A percentile compares a stretch with the other conserved stretches of the same genome.
phyloP scores from a whole-genome alignment of 2,888 invertebrate genomes.

The Drosophila cognata region DNA sequence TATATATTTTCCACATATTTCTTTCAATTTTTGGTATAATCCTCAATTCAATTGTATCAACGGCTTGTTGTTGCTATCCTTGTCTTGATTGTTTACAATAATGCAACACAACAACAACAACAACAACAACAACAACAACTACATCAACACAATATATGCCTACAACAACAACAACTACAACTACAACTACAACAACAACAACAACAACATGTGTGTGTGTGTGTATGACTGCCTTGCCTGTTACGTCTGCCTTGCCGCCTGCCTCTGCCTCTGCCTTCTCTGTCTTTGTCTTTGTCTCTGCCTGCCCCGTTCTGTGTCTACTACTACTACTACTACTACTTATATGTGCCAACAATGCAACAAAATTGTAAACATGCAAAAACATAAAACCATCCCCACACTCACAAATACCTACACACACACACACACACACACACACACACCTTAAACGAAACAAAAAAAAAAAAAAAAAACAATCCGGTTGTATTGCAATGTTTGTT shows the following conservation, averaged over 20 bases:
- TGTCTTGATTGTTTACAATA: conserved; percentile 70
- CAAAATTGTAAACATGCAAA: conserved; percentile 52
- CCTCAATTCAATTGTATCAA: conserved; percentile 56
- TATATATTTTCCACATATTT: conserved; percentile 43
- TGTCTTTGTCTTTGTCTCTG: conserved; percentile 50
- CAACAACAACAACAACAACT: conserved; percentile 14
- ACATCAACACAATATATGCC: conserved; percentile 36
- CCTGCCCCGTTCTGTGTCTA: conserved; percentile 60
- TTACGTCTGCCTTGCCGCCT: conserved; percentile 46
- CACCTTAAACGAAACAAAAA: conserved; percentile 35
- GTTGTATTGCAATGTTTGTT: conserved; percentile 79
- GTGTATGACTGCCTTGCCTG: conserved; percentile 56
- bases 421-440: conserved; percentile 26
- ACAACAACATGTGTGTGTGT: conserved; percentile 24
- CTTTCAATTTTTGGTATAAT: conserved; percentile 50
- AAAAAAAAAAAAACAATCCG: conserved; percentile 58
- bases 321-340: conserved; percentile 10
- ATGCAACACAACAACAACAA: conserved; percentile 53
- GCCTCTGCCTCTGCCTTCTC: conserved; percentile 43
- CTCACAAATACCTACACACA: conserved; percentile 21
- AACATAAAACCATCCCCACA: conserved; percentile 28
- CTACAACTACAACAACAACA: neutral
- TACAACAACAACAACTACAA: conserved; percentile 26
- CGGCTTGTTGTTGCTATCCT: conserved; percentile 76
- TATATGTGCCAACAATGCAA: conserved; percentile 37